Conservation (phyloP, 2,888 invertebrate genomes). For the Euclidia mi region DNA sequence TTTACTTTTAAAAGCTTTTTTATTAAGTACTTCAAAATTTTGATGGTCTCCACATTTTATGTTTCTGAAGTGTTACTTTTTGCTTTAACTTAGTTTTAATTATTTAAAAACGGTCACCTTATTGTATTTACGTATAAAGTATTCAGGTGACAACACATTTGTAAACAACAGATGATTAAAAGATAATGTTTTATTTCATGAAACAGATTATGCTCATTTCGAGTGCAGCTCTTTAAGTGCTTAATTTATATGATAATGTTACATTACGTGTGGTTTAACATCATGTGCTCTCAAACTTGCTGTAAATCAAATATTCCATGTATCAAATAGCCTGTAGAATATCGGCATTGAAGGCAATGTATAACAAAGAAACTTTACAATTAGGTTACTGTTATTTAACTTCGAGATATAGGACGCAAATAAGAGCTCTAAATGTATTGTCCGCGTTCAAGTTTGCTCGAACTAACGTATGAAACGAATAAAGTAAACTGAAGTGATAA, state of each 20-base stretch:
- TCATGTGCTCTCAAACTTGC: no score
- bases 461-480: constrained; percentile 9
- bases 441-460: constrained; percentile 1
- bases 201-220: constrained; percentile 1
- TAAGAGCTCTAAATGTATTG: constrained; percentile 2
- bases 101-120: not conserved
- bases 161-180: no score
- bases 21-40: constrained; percentile 10
- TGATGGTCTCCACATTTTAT: constrained; percentile 4
- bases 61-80: not conserved
- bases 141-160: no score
- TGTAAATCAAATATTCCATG: no score
- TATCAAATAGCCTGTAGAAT: no score
- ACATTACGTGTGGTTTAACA: no score
- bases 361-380: not conserved
- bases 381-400: not conserved
- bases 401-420: not conserved
- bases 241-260: not conserved
- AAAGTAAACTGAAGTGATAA: constrained; percentile 14
- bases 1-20: constrained; percentile 11
- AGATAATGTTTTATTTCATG: not conserved
- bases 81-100: not conserved
- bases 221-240: not conserved
- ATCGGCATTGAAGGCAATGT: not conserved
- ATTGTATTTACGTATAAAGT: no score